Evolutionary conservation across 2,113 vertebrate genomes (phyloP), one percentile per base, ranked within the genome.

Genomic region (Ptilorrhoa leucosticta): DNA sequence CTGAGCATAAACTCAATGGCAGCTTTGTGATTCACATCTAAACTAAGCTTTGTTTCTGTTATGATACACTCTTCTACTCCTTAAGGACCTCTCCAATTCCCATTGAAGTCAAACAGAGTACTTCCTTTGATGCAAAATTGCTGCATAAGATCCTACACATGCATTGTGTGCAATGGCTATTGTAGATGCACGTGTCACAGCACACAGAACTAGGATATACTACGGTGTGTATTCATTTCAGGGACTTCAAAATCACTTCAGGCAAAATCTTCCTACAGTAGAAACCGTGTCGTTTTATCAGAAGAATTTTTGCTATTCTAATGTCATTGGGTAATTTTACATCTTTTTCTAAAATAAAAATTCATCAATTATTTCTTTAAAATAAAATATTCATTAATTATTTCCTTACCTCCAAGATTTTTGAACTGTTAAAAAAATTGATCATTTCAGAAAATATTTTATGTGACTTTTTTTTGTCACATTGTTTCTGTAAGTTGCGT

Each of bases 1-100:
- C 96, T 93, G 96, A 97, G 97, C 97, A 97, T 97, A 97, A 98
- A 98, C 80, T 93, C 86, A 83, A 44, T 65, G 80, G 79, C 94
- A 96, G 83, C 45, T 40, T 91, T 97, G 97, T 97, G 82, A 89
- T 96, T 96, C 90, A 95, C 91, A 84, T 92, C 75, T 96, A 94
- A 92, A 90, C 65, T 72, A 93, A 58, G 87, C 79, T 85, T 96
- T 86, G 50, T 91, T 96, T 90, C 85, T 63, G 13, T 66, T 92
- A 48, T 31, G 9, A 7, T 63, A 13, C 54, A 65, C 4, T 47
- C 33, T 72, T 70, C 80, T 73, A 2, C 35, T 93, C 87, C 90
- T 94, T 44, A 73, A 91, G 79, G 73, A 14, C 39, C 16, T 83
- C 58, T 89, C 44, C 4, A 6, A 70, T 80, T 87, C 84, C 78